Percentiles rank a stretch among this genome's conserved stretches.
Evolutionary conservation across 2,888 invertebrate species (phyloP).

Genomic region (Podabrus alpinus): DNA sequence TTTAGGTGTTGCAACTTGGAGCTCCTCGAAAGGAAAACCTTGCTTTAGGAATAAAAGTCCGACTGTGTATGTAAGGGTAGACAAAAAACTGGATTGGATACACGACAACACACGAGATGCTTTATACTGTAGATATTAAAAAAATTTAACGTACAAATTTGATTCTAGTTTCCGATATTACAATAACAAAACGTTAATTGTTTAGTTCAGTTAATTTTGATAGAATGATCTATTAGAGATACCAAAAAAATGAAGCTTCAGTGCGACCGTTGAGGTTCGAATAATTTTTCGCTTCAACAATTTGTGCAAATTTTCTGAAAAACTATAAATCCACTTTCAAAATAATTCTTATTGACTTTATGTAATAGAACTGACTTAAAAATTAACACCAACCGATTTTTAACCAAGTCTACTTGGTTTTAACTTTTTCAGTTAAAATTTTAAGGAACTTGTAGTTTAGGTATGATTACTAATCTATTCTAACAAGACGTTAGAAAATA

Average conservation of each 20-base stretch:
- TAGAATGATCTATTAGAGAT: background rate
- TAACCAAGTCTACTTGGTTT: no score
- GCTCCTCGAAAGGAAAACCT: conserved; percentile 63
- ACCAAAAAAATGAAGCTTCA: background rate
- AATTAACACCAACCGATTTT: no score
- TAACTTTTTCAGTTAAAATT: no score
- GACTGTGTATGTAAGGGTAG: conserved; percentile 62
- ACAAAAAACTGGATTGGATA: conserved; percentile 59
- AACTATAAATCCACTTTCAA: no score
- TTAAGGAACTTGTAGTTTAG: background rate
- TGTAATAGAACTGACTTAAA: no score
- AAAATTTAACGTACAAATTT: background rate
- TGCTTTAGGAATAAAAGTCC: conserved; percentile 45
- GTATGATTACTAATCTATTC: background rate
- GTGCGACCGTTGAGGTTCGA: no score
- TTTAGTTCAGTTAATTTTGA: background rate
- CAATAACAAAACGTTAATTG: background rate
- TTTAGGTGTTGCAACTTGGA: conserved; percentile 65
- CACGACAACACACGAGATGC: conserved; percentile 49
- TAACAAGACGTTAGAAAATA: no score
- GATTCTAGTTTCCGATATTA: background rate
- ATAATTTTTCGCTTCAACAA: no score
- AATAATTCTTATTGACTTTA: no score
- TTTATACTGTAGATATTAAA: conserved; percentile 47
- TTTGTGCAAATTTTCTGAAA: no score